phyloP scores from a whole-genome alignment of 2,797 vertebrate species.

The Ptychadena robeensis region DNA sequence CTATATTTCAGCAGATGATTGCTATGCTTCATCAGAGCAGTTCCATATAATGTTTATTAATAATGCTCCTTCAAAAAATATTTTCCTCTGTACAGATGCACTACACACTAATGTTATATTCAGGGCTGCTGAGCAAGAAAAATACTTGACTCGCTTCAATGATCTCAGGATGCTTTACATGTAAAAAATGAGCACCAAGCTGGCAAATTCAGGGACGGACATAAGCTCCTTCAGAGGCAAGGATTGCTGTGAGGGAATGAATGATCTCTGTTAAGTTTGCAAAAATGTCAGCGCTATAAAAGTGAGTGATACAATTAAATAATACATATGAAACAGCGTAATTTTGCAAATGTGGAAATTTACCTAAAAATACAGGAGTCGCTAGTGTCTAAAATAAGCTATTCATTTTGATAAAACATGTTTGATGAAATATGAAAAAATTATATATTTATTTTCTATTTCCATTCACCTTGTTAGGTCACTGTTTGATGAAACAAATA shows the following conservation, averaged over 20 bases:
- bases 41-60: constrained; percentile 4
- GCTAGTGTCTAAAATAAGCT: not conserved
- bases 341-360: not conserved
- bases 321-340: not conserved
- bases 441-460: no score
- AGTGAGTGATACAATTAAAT: not conserved
- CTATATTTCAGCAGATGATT: not conserved
- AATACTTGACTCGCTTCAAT: not conserved
- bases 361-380: not conserved
- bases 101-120: not conserved
- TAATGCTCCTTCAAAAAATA: not conserved
- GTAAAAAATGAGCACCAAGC: not conserved
- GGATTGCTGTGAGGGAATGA: not conserved
- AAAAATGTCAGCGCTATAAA: not conserved
- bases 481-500: no score
- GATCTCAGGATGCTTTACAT: not conserved
- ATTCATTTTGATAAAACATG: no score
- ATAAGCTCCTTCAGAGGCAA: not conserved
- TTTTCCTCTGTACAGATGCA: not conserved
- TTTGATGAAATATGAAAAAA: no score
- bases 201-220: not conserved
- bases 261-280: not conserved
- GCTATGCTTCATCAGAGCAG: constrained; percentile 3
- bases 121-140: no score
- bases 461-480: no score